These are phyloP conservation scores for Setophaga petechia DNA, from an alignment of 2,113 vertebrate genomes.

Conservation along the genomic window DNA sequence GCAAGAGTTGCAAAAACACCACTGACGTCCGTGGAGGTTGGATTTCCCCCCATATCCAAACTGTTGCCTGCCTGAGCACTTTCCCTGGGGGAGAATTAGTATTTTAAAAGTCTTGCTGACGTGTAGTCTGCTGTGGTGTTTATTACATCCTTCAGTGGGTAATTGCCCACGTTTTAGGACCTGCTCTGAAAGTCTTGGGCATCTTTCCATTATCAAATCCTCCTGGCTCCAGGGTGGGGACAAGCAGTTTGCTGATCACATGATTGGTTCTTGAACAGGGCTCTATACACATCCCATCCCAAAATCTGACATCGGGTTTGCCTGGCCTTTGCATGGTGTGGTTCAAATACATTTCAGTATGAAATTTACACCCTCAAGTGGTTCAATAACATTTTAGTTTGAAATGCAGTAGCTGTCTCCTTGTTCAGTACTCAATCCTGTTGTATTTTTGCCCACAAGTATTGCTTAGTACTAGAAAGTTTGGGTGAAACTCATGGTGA, in stretches of 20 bases:
- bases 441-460: neutral
- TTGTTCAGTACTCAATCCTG: neutral
- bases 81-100: conserved; percentile 39
- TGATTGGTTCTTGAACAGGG: neutral
- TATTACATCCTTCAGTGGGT: conserved; percentile 29
- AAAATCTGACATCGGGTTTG: conserved; percentile 21
- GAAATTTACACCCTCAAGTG: neutral
- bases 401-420: neutral
- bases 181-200: neutral
- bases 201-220: neutral
- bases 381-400: neutral
- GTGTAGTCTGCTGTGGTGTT: conserved; percentile 40
- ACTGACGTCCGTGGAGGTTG: neutral
- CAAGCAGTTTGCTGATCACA: neutral
- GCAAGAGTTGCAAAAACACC: conserved; percentile 11
- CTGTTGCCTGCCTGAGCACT: neutral
- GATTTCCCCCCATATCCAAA: conserved; percentile 27
- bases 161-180: neutral
- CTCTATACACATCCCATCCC: conserved; percentile 4
- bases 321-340: neutral
- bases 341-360: neutral
- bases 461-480: neutral
- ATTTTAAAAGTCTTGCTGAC: conserved; percentile 53
- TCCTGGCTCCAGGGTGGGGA: conserved; percentile 7
- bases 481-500: neutral